Conservation (phyloP, 35 echinoderm and acorn worm genomes). For the Anneissia japonica region DNA sequence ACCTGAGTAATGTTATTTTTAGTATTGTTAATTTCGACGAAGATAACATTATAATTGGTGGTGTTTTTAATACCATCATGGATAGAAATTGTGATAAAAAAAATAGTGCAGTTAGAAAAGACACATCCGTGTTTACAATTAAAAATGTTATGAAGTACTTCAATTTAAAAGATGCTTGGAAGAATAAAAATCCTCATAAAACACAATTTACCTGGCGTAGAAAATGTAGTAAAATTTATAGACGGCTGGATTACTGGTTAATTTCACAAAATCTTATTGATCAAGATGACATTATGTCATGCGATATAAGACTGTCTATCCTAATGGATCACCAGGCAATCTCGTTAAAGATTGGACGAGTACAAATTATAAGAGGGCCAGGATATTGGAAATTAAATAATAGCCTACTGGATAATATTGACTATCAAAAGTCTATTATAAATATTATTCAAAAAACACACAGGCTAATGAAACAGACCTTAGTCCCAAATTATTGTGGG, state of each 20-base stretch:
- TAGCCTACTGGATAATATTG: not conserved
- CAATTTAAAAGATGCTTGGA: too few species aligned
- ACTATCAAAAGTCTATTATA: not conserved
- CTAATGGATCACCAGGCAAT: not conserved
- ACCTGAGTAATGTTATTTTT: too few species aligned
- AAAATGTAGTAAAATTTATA: too few species aligned
- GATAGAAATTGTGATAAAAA: too few species aligned
- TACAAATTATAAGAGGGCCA: not conserved
- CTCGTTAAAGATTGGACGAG: not conserved
- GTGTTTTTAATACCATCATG: too few species aligned
- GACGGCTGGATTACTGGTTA: not conserved
- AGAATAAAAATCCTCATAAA: too few species aligned
- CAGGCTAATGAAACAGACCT: not conserved
- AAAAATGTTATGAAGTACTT: too few species aligned
- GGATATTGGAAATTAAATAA: not conserved
- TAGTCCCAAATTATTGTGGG: not conserved
- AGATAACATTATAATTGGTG: too few species aligned
- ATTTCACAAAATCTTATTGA: not conserved
- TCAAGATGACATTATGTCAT: not conserved
- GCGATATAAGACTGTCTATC: not conserved
- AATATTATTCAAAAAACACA: not conserved
- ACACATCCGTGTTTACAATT: too few species aligned
- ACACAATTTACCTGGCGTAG: too few species aligned
- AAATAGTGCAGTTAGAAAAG: too few species aligned
- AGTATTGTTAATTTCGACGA: too few species aligned